Percentiles rank a stretch among this genome's conserved stretches.
Conservation (phyloP, 2,888 invertebrate genomes). For the Cephus pygmeus region DNA sequence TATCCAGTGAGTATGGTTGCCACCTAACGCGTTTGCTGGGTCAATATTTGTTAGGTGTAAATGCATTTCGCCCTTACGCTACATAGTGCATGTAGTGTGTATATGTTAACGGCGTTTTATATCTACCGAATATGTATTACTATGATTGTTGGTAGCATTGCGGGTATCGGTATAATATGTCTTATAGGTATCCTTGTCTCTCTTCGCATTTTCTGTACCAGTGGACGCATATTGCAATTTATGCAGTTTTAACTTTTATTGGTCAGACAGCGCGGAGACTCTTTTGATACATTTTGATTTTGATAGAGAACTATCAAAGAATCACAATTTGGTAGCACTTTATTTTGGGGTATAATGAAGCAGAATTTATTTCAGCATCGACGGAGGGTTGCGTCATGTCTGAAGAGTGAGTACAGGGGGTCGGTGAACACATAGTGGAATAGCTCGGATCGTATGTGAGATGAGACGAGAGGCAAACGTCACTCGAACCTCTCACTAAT, state of each 20-base stretch:
- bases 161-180: neutral
- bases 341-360: constrained; percentile 26
- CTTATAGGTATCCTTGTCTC: neutral
- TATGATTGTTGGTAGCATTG: neutral
- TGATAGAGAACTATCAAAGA: neutral
- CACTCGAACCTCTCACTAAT: constrained; percentile 23
- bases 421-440: neutral
- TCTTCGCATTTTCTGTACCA: neutral
- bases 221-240: neutral
- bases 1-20: constrained; percentile 13
- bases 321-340: neutral
- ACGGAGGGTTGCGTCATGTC: constrained; percentile 38
- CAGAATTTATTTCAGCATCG: constrained; percentile 48
- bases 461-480: neutral
- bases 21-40: constrained; percentile 30
- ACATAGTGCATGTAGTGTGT: neutral
- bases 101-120: constrained; percentile 5
- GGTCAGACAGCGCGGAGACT: neutral
- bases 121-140: neutral
- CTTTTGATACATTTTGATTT: neutral
- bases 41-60: constrained; percentile 34
- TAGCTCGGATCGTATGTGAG: neutral
- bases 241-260: neutral
- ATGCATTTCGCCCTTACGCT: neutral
- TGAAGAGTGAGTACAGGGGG: neutral